Percentiles rank a stretch among this genome's conserved stretches.
phyloP scores from a whole-genome alignment of 2,113 vertebrate genomes.

The Notarius lentiginosus region DNA sequence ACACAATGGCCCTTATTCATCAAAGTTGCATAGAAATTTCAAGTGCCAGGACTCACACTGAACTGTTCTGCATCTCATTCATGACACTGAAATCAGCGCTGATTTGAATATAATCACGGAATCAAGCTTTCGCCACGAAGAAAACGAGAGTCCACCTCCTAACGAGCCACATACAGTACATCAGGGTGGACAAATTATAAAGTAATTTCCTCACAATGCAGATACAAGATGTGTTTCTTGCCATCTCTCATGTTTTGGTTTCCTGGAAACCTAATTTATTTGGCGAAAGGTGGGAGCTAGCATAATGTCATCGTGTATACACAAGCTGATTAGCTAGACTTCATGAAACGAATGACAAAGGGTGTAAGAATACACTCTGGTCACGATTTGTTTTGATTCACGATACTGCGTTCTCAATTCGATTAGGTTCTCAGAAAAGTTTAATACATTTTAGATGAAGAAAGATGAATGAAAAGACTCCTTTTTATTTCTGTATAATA shows the following conservation, averaged over 20 bases:
- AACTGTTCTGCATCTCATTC: neutral
- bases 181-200: neutral
- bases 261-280: neutral
- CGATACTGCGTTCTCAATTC: neutral
- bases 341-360: neutral
- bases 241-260: neutral
- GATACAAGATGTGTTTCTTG: neutral
- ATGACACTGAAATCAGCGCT: neutral
- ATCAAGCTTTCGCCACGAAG: neutral
- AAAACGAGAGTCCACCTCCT: neutral
- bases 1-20: conserved; percentile 6
- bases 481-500: neutral
- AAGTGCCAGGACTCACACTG: neutral
- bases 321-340: neutral
- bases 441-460: too few species aligned
- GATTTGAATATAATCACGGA: neutral
- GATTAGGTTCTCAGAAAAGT: neutral
- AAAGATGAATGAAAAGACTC: neutral
- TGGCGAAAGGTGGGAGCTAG: neutral
- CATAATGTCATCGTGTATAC: neutral
- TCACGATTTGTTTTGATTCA: neutral
- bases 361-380: neutral
- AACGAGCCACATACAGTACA: neutral
- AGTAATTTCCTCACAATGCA: neutral
- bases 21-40: neutral